Conservation (phyloP, 2,888 invertebrate genomes). For the Mechanitis mazaeus region DNA sequence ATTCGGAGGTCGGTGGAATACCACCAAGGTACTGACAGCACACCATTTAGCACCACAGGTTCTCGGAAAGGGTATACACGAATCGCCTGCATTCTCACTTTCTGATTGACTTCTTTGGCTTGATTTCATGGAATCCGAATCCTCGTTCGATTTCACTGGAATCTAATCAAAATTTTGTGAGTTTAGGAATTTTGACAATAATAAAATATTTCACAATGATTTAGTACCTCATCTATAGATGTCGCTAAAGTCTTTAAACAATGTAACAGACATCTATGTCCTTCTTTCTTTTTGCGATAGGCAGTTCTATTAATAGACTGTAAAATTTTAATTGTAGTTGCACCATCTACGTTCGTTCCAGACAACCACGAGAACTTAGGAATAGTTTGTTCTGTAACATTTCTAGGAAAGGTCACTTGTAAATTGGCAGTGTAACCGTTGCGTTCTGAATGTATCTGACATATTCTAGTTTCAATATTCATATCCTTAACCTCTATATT, state of each 20-base stretch:
- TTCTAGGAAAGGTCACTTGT: conserved; percentile 78
- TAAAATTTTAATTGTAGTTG: conserved; percentile 83
- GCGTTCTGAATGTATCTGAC: conserved; percentile 75
- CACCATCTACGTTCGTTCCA: conserved; percentile 80
- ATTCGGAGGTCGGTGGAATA: conserved; percentile 87
- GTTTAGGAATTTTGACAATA: conserved; percentile 11
- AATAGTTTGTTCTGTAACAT: conserved; percentile 64
- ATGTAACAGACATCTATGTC: conserved; percentile 90
- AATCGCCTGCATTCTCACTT: conserved; percentile 78
- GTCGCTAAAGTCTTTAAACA: conserved; percentile 80
- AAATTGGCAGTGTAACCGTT: conserved; percentile 74
- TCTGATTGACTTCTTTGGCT: conserved; percentile 70
- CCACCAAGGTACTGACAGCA: conserved; percentile 89
- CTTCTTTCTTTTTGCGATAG: conserved; percentile 88
- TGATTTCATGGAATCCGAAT: conserved; percentile 67
- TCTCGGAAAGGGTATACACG: conserved; percentile 94
- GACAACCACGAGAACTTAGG: conserved; percentile 72
- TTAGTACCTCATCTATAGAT: conserved; percentile 65
- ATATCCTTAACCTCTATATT: conserved; percentile 75
- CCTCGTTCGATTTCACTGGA: conserved; percentile 75
- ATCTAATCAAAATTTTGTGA: conserved; percentile 50
- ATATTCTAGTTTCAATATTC: conserved; percentile 76
- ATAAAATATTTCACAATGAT: not conserved
- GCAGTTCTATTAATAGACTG: conserved; percentile 89
- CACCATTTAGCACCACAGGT: conserved; percentile 96